Conservation (phyloP, 64 coral and sea anemone species). For the Pachyseris speciosa region DNA sequence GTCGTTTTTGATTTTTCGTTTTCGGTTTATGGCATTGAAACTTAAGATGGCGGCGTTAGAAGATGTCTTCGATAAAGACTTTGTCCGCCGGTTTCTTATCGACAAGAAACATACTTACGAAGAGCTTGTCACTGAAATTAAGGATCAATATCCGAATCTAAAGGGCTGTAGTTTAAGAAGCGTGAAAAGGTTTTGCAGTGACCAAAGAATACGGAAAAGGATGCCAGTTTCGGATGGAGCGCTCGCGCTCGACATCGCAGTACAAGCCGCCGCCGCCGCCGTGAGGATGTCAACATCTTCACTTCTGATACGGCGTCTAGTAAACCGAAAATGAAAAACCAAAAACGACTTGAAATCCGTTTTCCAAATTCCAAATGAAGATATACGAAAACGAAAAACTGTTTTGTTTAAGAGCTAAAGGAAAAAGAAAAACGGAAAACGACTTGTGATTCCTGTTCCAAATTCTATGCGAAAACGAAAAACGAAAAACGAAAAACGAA, state of each 20-base stretch:
- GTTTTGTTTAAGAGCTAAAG: too few relatives aligned
- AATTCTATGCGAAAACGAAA: too few relatives aligned
- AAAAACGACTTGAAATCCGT: too few relatives aligned
- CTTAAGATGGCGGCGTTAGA: slow-evolving; percentile 21
- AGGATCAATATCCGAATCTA: slow-evolving; percentile 38
- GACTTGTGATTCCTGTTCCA: too few relatives aligned
- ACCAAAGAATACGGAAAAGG: slow-evolving; percentile 3
- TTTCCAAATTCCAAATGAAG: too few relatives aligned
- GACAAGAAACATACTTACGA: slow-evolving; percentile 26
- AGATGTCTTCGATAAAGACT: slow-evolving; percentile 20
- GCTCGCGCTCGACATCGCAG: slow-evolving; percentile 24
- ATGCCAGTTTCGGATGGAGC: not conserved
- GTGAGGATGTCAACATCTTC: not conserved
- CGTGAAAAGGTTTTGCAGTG: slow-evolving; percentile 28
- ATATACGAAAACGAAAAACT: too few relatives aligned
- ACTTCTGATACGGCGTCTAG: too few relatives aligned
- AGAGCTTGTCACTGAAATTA: slow-evolving; percentile 13
- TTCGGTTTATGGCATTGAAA: too few relatives aligned
- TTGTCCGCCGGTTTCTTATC: slow-evolving; percentile 26
- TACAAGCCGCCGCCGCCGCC: not conserved
- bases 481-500: too few relatives aligned
- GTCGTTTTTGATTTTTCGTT: too few relatives aligned
- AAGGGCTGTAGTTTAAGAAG: slow-evolving; percentile 28
- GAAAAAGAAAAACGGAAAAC: too few relatives aligned
- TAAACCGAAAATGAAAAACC: too few relatives aligned